These are phyloP conservation scores for Dendrocopos noguchii DNA, from an alignment of 2,113 vertebrate species.

Conservation along the genomic window DNA sequence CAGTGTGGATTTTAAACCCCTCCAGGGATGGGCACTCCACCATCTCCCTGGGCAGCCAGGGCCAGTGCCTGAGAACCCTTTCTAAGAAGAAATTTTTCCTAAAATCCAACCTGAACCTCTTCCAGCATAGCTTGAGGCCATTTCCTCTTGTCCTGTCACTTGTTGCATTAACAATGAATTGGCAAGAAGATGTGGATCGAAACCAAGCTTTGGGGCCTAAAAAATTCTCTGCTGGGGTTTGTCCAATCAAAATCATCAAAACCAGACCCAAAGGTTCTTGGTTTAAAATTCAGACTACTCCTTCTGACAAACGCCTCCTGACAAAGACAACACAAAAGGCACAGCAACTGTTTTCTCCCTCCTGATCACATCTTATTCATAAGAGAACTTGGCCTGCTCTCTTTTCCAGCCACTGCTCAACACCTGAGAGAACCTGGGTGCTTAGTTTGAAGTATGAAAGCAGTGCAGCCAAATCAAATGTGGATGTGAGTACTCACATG, in stretches of 20 bases:
- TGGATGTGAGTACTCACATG: not conserved
- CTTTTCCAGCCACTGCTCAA: not conserved
- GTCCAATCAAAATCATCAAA: not conserved
- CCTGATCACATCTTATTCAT: not conserved
- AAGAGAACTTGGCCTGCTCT: not conserved
- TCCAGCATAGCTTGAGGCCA: too few species aligned
- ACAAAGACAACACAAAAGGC: not conserved
- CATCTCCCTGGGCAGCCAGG: too few species aligned
- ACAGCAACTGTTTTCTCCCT: not conserved
- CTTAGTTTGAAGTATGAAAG: not conserved
- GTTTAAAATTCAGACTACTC: not conserved
- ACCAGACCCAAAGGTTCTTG: not conserved
- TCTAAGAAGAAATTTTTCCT: too few species aligned
- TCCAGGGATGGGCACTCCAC: too few species aligned
- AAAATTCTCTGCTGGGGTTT: not conserved
- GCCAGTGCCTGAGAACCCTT: too few species aligned
- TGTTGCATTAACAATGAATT: not conserved
- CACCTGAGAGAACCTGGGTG: not conserved
- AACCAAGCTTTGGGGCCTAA: not conserved
- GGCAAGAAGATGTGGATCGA: not conserved
- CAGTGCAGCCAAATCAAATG: not conserved
- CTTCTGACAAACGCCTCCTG: not conserved
- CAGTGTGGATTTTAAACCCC: too few species aligned
- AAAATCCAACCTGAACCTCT: too few species aligned
- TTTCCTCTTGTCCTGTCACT: too few species aligned